A percentile compares a stretch with the other conserved stretches of the same genome.
Evolutionary conservation across 2,888 invertebrate species (phyloP).

Genomic region (Morpho helenor): DNA sequence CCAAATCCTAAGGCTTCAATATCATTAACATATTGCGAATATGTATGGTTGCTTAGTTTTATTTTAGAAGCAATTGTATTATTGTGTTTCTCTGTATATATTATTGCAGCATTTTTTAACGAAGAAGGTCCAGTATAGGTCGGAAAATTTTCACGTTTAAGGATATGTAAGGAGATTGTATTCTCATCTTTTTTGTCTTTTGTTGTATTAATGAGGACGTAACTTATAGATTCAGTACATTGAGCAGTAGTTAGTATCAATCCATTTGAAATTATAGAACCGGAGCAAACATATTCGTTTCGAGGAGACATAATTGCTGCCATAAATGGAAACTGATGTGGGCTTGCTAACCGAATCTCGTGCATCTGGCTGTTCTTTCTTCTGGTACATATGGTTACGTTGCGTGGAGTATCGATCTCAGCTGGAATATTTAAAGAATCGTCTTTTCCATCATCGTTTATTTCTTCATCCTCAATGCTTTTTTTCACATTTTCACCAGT

Average conservation of each 20-base stretch:
- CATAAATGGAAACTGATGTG: constrained; percentile 61
- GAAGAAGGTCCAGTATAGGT: constrained; percentile 43
- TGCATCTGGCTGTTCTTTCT: constrained; percentile 56
- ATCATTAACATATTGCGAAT: constrained; percentile 39
- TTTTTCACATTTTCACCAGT: constrained; percentile 55
- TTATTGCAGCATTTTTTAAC: constrained; percentile 55
- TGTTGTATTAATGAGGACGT: constrained; percentile 57
- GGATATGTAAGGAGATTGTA: constrained; percentile 45
- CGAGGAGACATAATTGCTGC: constrained; percentile 61
- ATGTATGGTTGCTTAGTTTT: constrained; percentile 51
- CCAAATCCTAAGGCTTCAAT: constrained; percentile 62
- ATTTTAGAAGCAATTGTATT: constrained; percentile 51
- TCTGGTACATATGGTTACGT: constrained; percentile 50
- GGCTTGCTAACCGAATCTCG: constrained; percentile 48
- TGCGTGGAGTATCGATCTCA: constrained; percentile 41
- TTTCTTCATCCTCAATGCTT: constrained; percentile 60
- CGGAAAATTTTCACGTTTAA: constrained; percentile 58
- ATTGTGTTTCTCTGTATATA: constrained; percentile 61
- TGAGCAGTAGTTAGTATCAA: constrained; percentile 57
- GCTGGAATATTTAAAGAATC: constrained; percentile 54
- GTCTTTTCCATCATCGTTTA: constrained; percentile 52
- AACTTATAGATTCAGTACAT: constrained; percentile 49
- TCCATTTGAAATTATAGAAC: constrained; percentile 56
- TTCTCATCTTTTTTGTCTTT: constrained; percentile 48
- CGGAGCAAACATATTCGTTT: constrained; percentile 62